Base-by-base conservation (phyloP, 2,888 invertebrate species). In the Mayetiola destructor region DNA sequence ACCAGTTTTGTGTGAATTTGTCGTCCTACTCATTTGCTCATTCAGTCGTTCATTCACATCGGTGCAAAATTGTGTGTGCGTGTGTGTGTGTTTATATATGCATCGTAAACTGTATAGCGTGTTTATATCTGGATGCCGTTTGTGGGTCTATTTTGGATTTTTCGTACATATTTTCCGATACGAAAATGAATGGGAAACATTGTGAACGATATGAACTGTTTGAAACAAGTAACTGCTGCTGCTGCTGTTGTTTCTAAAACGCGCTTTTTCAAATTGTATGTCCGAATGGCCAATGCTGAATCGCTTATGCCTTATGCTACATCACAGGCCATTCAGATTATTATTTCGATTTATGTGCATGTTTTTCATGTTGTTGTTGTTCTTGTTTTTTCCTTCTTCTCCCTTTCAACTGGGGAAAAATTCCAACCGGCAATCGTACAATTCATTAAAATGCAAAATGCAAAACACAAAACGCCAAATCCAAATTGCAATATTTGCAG, bases 321-420 rank as follows among this genome's bases (percentile, higher is more conserved):
- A 10, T 27, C 48, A 48, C 48, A 27, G 14, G 48, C 27, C 42
- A 42, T 37, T 12, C 27, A 48, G 48, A 48, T 48, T 48, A 48
- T 48, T 48, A 48, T 48, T 48, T 48, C 48, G 48, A 48, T 48
- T 48, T 48, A 48, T 48, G 48, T 48, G 48, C 48, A 48, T 48
- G 48, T 27, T 48, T 27, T 27, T n/a, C 16, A 48, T 27, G 48
- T 48, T 48, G 6, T 48, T 48, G n/a, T n/a, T n/a, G n/a, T n/a
- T n/a, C n/a, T n/a, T n/a, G n/a, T n/a, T n/a, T n/a, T n/a, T n/a
- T n/a, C n/a, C n/a, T n/a, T n/a, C n/a, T n/a, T n/a, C n/a, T n/a
- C n/a, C n/a, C n/a, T n/a, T n/a, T n/a, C n/a, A n/a, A n/a, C n/a
- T n/a, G n/a, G n/a, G n/a, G n/a, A n/a, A n/a, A 23, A 27, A 48